Conservation (phyloP, 1,140 invertebrate species). For the Argopecten irradians region DNA sequence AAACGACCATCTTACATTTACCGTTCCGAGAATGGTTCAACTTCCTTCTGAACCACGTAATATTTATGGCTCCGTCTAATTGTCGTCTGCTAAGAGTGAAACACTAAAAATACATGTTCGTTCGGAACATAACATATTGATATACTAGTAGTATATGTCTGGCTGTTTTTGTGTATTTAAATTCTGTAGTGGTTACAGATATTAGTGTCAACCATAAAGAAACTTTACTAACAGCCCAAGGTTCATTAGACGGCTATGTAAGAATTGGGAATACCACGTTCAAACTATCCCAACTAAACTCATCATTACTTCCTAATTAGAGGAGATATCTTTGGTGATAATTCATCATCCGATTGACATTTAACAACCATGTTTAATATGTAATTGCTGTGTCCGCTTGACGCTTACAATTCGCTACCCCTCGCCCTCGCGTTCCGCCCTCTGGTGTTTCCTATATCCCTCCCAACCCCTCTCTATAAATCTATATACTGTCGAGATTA, state of each 20-base stretch:
- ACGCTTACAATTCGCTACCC: neutral
- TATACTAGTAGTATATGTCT: neutral
- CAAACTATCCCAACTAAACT: neutral
- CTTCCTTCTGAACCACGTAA: neutral
- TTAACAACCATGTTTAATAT: neutral
- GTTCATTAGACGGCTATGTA: neutral
- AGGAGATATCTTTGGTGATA: neutral
- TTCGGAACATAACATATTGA: neutral
- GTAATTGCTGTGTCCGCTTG: neutral
- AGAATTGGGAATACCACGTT: neutral
- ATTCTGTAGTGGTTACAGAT: neutral
- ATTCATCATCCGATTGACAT: neutral
- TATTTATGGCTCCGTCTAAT: neutral
- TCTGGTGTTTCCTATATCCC: neutral
- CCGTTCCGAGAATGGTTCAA: neutral
- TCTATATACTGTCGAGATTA: neutral
- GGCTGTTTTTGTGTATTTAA: too few relatives aligned
- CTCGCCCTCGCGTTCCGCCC: neutral
- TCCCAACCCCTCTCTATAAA: neutral
- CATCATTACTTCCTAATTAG: slow-evolving; percentile 5
- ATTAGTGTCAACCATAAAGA: slow-evolving; percentile 12
- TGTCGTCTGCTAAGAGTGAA: neutral
- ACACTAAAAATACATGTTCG: neutral
- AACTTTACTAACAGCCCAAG: neutral
- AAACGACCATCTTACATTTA: neutral